Base-by-base conservation (phyloP, 2,113 vertebrate genomes). In the Perognathus longimembris region DNA sequence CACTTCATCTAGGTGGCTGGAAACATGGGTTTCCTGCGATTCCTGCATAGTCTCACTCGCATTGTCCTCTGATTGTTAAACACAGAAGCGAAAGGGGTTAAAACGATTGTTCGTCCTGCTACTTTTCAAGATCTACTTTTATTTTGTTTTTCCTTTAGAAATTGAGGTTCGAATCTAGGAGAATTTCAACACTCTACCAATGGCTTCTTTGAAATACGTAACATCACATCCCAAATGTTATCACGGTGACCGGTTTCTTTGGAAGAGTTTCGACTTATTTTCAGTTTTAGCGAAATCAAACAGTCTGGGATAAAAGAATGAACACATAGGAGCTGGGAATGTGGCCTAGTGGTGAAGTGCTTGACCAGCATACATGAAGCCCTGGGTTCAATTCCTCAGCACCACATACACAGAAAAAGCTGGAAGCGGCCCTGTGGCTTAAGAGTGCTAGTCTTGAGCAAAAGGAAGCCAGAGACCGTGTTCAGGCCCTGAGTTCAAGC, bases 1-100 rank as follows among this genome's bases (percentile, higher is more conserved):
- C 15, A 89, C 64, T 71, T 95, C 97, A 15, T 96, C 94, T 24
- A 96, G 85, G 34, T 95, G 94, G 87, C 21, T 94, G 87, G 94
- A 85, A 36, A 89, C 34, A 38, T 89, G 91, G 28, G 12, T 85
- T 75, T 97, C 95, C 70, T 95, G 85, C 15, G 95, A 78, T 61
- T 97, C 95, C 67, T 95, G 89, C 94, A 97, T 97, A 77, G 17
- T 93, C 79, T 91, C 95, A 79, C 24, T 91, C 1, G 21, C 95
- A 96, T 89, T 96, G 82, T 89, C 77, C 50, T 89, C 95, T 97
- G 79, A 30, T 84, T 91, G 89, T 86, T 24, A 83, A 90, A 89
- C 4, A 63, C 84, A 88, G 96, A 88, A 80, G 6, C 12, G 50
- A 87, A 84, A 88, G 28, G 20, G 1, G 6, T 87, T 73, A 85